These are phyloP conservation scores for Odontocerum albicorne DNA, from an alignment of 2,888 invertebrate genomes.

Conservation along the genomic window DNA sequence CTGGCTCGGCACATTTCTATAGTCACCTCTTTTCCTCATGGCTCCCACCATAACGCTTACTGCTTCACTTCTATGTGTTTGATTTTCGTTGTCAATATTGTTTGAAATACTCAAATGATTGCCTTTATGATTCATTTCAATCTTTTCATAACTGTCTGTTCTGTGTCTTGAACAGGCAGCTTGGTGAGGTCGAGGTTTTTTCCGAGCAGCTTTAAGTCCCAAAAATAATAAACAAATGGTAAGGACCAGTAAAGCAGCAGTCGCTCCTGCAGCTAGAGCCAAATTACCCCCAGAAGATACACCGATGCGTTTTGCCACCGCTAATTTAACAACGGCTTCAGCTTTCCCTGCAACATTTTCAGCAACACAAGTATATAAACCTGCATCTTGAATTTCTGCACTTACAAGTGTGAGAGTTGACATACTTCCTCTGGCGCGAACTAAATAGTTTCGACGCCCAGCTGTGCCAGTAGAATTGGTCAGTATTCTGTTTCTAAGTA, in stretches of 20 bases:
- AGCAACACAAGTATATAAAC: constrained; percentile 74
- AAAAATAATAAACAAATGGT: constrained; percentile 67
- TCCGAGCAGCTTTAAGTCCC: constrained; percentile 66
- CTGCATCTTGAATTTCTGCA: constrained; percentile 74
- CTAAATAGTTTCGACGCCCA: constrained; percentile 64
- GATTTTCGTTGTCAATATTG: constrained; percentile 33
- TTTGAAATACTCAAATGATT: constrained; percentile 46
- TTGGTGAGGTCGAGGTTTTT: constrained; percentile 54
- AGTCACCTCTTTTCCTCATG: constrained; percentile 65
- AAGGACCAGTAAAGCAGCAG: constrained; percentile 68
- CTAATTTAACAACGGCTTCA: constrained; percentile 72
- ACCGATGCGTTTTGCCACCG: constrained; percentile 66
- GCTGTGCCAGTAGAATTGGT: constrained; percentile 62
- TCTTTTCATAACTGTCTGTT: constrained; percentile 76
- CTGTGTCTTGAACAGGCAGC: constrained; percentile 47
- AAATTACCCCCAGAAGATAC: constrained; percentile 61
- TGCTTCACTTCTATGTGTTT: constrained; percentile 35
- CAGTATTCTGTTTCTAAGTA: constrained; percentile 68
- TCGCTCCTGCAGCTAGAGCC: constrained; percentile 66
- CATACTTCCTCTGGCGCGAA: constrained; percentile 66
- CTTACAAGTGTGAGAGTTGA: constrained; percentile 74
- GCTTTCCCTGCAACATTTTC: constrained; percentile 80
- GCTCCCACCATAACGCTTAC: constrained; percentile 49
- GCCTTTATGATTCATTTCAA: constrained; percentile 68
- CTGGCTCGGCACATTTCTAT: constrained; percentile 71